Percentiles rank a stretch among this genome's conserved stretches.
Conservation (phyloP, 2,113 vertebrate species). For the Platysternon megacephalum region DNA sequence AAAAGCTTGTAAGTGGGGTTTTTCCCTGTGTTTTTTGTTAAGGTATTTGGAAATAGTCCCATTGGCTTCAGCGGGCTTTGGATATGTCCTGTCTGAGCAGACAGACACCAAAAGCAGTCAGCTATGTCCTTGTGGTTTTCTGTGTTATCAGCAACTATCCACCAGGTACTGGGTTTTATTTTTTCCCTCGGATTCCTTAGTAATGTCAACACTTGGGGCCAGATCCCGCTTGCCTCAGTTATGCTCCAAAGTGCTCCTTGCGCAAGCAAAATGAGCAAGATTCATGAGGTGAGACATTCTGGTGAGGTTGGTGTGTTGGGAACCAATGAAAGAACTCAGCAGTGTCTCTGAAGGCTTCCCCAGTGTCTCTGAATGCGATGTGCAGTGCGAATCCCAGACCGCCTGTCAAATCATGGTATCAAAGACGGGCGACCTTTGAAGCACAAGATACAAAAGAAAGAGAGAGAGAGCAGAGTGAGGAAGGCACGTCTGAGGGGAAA, state of each 20-base stretch:
- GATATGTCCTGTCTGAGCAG: background rate
- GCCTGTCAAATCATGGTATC: rapidly evolving
- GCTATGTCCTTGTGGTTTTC: background rate
- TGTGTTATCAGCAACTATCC: rapidly evolving
- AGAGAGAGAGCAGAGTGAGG: background rate
- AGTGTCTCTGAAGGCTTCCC: background rate
- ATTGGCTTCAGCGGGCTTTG: background rate
- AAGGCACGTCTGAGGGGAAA: background rate
- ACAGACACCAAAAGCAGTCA: background rate
- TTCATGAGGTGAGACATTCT: background rate
- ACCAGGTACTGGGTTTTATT: background rate
- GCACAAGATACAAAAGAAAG: background rate
- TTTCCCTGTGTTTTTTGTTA: too few species aligned
- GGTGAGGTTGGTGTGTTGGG: background rate
- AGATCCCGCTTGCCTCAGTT: background rate
- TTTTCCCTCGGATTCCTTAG: background rate
- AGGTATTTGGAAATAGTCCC: background rate
- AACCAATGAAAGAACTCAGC: background rate
- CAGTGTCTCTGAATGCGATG: rapidly evolving
- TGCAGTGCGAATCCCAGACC: rapidly evolving
- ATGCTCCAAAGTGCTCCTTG: background rate
- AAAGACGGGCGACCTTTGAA: background rate
- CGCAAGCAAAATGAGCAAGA: background rate
- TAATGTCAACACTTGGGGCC: too few species aligned
- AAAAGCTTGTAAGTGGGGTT: background rate